These are phyloP conservation scores for Pangasius mekongensis DNA, from an alignment of 2,797 vertebrate genomes.

Conservation along the genomic window DNA sequence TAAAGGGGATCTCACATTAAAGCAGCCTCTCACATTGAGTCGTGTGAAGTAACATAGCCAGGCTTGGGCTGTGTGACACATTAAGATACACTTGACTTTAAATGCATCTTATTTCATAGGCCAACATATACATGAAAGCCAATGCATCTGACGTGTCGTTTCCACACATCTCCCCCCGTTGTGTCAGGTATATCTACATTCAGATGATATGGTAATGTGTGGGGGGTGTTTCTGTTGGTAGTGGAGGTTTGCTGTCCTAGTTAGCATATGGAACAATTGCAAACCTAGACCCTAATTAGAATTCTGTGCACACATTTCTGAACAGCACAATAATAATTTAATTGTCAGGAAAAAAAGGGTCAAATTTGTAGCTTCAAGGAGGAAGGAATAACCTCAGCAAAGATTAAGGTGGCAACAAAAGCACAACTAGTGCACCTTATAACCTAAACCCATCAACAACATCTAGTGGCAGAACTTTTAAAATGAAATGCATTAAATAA, in stretches of 20 bases:
- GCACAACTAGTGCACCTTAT: conserved; percentile 40
- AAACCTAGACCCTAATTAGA: conserved; percentile 73
- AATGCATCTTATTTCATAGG: conserved; percentile 74
- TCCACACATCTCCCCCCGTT: conserved; percentile 73
- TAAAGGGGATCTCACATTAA: conserved; percentile 76
- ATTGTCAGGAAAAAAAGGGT: conserved; percentile 72
- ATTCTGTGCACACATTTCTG: conserved; percentile 67
- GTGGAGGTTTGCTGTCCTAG: conserved; percentile 74
- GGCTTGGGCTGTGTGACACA: conserved; percentile 71
- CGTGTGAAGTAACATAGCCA: conserved; percentile 76
- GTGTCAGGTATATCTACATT: conserved; percentile 79
- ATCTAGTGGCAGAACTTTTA: conserved; percentile 18
- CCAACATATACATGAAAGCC: conserved; percentile 73
- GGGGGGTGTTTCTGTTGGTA: background rate
- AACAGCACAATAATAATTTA: conserved; percentile 76
- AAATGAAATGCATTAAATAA: conserved; percentile 26
- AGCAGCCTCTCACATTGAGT: conserved; percentile 57
- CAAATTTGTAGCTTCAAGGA: conserved; percentile 66
- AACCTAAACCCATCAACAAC: conserved; percentile 18
- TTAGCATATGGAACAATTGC: conserved; percentile 79
- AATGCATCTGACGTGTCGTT: conserved; percentile 71
- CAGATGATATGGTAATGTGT: conserved; percentile 79
- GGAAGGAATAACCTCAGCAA: conserved; percentile 33
- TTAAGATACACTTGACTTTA: conserved; percentile 83
- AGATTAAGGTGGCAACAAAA: conserved; percentile 60